A percentile compares a stretch with the other conserved stretches of the same genome.
phyloP scores from a whole-genome alignment of 1,140 invertebrate genomes.

The Hirudo medicinalis region DNA sequence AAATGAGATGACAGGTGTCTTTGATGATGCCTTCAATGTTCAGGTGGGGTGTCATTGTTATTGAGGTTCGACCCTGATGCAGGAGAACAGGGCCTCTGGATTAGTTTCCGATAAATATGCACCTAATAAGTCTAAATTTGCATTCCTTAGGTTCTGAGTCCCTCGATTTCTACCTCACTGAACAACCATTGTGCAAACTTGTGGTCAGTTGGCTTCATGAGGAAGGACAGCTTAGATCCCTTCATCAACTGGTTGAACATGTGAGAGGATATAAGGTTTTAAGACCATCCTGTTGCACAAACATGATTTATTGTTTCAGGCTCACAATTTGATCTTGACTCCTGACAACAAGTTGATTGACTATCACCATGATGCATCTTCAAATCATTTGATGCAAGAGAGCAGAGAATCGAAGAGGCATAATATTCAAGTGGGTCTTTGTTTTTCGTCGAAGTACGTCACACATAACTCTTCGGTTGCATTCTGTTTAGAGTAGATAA shows the following conservation, averaged over 20 bases:
- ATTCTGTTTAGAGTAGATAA: too few relatives aligned
- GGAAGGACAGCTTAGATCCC: background rate
- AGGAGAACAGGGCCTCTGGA: too few relatives aligned
- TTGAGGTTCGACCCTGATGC: too few relatives aligned
- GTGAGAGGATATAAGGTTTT: background rate
- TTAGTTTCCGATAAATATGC: too few relatives aligned
- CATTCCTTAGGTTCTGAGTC: background rate
- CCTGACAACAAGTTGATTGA: slow-evolving; percentile 9
- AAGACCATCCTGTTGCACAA: background rate
- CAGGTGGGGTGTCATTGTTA: too few relatives aligned
- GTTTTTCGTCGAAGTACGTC: too few relatives aligned
- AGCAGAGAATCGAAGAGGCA: too few relatives aligned
- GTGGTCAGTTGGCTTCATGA: slow-evolving; percentile 4
- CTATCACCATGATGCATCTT: background rate
- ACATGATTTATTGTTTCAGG: background rate
- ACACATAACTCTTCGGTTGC: background rate
- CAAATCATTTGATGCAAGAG: too few relatives aligned
- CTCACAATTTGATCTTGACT: background rate
- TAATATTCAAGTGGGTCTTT: too few relatives aligned
- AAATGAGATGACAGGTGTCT: too few relatives aligned
- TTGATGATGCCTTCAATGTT: too few relatives aligned
- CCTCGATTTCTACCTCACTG: slow-evolving; percentile 1
- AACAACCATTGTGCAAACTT: slow-evolving; percentile 4
- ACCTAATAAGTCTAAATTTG: too few relatives aligned
- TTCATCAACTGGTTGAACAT: background rate